A percentile compares a stretch with the other conserved stretches of the same genome.
Evolutionary conservation across 2,113 vertebrate species (phyloP).

Genomic region (Megaceryle torquata): DNA sequence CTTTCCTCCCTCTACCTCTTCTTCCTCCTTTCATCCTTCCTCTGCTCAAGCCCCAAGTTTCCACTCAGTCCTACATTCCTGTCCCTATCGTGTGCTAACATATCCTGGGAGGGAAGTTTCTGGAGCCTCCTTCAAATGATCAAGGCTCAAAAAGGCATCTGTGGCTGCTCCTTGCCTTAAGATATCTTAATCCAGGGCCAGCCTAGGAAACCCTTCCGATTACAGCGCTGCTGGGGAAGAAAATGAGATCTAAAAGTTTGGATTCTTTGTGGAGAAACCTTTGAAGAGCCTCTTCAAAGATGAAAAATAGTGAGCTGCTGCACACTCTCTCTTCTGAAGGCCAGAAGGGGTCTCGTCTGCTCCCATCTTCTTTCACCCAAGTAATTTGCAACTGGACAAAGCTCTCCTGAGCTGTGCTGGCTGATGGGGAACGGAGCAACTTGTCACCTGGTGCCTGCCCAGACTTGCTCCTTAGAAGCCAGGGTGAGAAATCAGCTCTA

Average conservation of each 20-base stretch:
- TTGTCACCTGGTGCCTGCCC: background rate
- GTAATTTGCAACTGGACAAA: slow-evolving; percentile 30
- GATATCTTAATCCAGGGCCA: background rate
- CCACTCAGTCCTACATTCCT: background rate
- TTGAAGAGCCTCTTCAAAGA: slow-evolving; percentile 45
- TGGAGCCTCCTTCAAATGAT: background rate
- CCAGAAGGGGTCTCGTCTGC: background rate
- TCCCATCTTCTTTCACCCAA: background rate
- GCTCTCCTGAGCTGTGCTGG: background rate
- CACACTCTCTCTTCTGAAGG: background rate
- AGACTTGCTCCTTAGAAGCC: background rate
- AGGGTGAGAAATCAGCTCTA: background rate
- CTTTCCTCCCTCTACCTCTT: background rate
- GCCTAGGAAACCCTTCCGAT: background rate
- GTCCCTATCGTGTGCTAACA: background rate
- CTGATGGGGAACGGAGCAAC: background rate
- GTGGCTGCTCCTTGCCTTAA: background rate
- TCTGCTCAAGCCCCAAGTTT: background rate
- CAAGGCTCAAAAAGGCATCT: background rate
- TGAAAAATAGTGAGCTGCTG: background rate
- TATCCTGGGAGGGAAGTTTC: background rate
- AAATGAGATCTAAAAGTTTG: slow-evolving; percentile 34
- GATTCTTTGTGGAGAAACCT: slow-evolving; percentile 41
- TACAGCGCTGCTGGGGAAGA: background rate
- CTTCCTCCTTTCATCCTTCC: background rate